Percentiles rank a stretch among this genome's conserved stretches.
phyloP scores from a whole-genome alignment of 2,113 vertebrate genomes.

The Ciconia stormi region DNA sequence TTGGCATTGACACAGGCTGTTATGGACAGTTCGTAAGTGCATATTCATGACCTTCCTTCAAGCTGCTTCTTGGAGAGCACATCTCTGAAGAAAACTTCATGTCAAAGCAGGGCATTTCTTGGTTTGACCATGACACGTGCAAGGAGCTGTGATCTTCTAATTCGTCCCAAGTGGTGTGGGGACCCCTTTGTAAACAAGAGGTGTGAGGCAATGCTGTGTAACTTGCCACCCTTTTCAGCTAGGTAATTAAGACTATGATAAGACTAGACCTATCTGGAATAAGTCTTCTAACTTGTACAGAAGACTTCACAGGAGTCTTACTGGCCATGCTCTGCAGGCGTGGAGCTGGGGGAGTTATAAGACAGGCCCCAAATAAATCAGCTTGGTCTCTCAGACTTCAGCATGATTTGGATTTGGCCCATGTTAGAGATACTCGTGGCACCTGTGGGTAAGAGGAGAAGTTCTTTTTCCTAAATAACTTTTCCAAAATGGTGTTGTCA shows the following conservation, averaged over 20 bases:
- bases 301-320: neutral
- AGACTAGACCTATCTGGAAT: neutral
- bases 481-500: neutral
- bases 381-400: neutral
- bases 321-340: fast-evolving
- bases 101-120: neutral
- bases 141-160: neutral
- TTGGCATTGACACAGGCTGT: neutral
- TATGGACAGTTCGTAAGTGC: neutral
- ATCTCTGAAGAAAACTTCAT: neutral
- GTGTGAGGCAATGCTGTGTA: neutral
- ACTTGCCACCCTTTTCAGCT: neutral
- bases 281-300: neutral
- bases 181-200: neutral
- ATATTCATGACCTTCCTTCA: neutral
- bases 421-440: neutral
- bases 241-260: neutral
- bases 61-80: neutral
- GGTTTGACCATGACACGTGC: fast-evolving
- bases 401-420: neutral
- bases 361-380: neutral
- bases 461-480: conserved; percentile 10
- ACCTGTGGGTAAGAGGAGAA: conserved; percentile 36
- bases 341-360: neutral
- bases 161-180: neutral